Evolutionary conservation across 1,140 invertebrate species (phyloP), one percentile per base, ranked within the genome.

Genomic region (Drosophila insularis): DNA sequence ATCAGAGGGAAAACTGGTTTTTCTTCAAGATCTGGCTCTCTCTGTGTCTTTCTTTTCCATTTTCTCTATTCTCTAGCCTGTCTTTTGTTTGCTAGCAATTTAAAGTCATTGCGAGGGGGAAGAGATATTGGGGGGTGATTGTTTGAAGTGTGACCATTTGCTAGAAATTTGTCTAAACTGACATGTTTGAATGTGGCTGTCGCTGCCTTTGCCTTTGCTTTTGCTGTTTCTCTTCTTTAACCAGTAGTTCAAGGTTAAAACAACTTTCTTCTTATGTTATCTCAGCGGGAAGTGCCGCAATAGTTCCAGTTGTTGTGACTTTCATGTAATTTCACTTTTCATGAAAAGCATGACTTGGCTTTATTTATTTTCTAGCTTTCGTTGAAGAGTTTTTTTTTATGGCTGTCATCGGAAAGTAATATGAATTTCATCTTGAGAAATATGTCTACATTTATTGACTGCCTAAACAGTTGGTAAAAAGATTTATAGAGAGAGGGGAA

Each of bases 1-100:
- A 17, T 46, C 8, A 50, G 4, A 58, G 19, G 32, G 31, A 55
- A 58, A 58, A 58, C 55, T 58, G 55, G 55, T 58, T 58, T 58
- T 50, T 8, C 43, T 21, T 21, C 6, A 21, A 10, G 43, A 50
- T 21, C 10, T 21, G 43, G 1, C 17, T 50, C 17, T 50, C 17
- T 17, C 40, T n/a, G n/a, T n/a, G n/a, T 17, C 14, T 50, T 19
- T 50, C 8, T 50, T 10, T 50, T 3, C n/a, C 2, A 37, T 17
- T 46, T 17, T 46, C 43, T 19, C 4, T 2, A 46, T 5, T 43
- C 14, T 14, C 14, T 4, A 43, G 13, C 17, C 43, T 2, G 17
- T 46, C 43, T 19, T 8, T 50, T 21, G 10, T 4, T 21, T 11
- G 17, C 4, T 50, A 21, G 11, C 6, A 17, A 19, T 2, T 17